Base-by-base conservation (phyloP, 2,797 vertebrate genomes). In the Champsocephalus esox region DNA sequence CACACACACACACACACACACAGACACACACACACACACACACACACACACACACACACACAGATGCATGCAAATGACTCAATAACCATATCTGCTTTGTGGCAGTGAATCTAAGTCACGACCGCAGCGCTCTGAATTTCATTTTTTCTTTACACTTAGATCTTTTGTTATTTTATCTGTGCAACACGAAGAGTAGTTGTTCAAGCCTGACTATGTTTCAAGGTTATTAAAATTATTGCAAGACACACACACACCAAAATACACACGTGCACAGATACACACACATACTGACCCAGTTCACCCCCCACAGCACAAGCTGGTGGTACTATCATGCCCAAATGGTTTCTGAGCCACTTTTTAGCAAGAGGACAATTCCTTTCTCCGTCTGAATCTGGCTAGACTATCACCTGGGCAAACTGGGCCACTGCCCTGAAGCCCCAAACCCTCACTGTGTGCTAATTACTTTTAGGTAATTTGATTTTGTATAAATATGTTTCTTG, bases 141-240 rank as follows among this genome's bases (percentile, higher is more conserved):
- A 56, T 43, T 54, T 5, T 54, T 21, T 52, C 10, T 51, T n/a
- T 3, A n/a, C n/a, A 11, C 8, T 64, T 41, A 41, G 19, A 58
- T 52, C 28, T 19, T 44, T 12, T 60, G 17, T 44, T 46, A 13
- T 49, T 54, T 57, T 52, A 19, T 21, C 2, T 14, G 34, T 21
- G 44, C 48, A 38, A 44, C 38, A 58, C 38, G 34, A 34, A 54
- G 66, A 60, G 71, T 24, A 50, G 54, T 34, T 54, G 17, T 43
- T 75, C 24, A 76, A 70, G 58, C 46, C 69, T 59, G 45, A 43
- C 71, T 56, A 1, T 24, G 44, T 70, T 82, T 85, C 75, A 86
- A 78, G 77, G 75, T 80, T 75, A 77, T 54, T 82, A 52, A 59
- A 49, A 77, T 24, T 70, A 64, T 73, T 83, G 57, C 3, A 73